Evolutionary conservation across 2,888 invertebrate genomes (phyloP).

Genomic region (Camponotus fellah): DNA sequence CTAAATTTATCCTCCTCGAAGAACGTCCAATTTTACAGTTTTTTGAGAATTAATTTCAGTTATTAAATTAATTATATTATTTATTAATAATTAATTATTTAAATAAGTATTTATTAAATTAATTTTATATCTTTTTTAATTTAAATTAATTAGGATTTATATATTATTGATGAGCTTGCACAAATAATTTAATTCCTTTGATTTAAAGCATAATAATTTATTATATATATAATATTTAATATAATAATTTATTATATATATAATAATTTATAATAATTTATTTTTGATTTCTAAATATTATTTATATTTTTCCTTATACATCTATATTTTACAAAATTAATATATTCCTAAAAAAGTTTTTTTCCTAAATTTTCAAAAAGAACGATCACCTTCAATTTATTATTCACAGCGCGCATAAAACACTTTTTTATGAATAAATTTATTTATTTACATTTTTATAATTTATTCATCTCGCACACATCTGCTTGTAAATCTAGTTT

Average conservation of each 20-base stretch:
- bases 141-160: neutral
- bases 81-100: too few relatives aligned
- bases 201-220: neutral
- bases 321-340: neutral
- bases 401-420: neutral
- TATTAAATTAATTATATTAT: neutral
- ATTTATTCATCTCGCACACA: neutral
- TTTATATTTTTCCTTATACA: neutral
- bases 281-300: neutral
- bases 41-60: neutral
- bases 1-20: neutral
- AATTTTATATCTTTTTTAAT: too few relatives aligned
- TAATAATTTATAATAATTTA: slow-evolving; percentile 3
- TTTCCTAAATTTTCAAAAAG: neutral
- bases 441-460: slow-evolving; percentile 1
- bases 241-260: too few relatives aligned
- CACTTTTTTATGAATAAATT: neutral
- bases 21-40: neutral
- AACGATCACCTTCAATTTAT: neutral
- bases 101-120: too few relatives aligned
- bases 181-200: neutral
- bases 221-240: too few relatives aligned
- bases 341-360: neutral
- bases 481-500: slow-evolving; percentile 19
- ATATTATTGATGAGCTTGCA: neutral